These are phyloP conservation scores for Butorides virescens DNA, from an alignment of 2,113 vertebrate genomes.

Conservation along the genomic window DNA sequence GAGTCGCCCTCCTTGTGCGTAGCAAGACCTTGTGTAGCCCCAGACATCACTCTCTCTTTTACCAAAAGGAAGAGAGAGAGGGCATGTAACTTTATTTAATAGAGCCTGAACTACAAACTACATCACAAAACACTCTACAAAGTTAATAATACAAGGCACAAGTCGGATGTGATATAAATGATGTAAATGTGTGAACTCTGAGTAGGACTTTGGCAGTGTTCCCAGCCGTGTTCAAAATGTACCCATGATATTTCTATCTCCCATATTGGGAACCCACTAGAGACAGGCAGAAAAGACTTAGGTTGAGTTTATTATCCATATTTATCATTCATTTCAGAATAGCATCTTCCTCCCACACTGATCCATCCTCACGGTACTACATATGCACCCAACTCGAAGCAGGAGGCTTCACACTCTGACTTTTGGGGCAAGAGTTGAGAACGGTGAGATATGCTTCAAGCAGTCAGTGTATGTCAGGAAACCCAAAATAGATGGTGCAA, in stretches of 20 bases:
- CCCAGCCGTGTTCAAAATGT: conserved; percentile 61
- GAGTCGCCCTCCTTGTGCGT: background rate
- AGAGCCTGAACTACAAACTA: conserved; percentile 10
- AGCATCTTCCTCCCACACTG: conserved; percentile 49
- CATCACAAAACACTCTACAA: conserved; percentile 42
- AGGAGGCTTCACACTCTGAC: conserved; percentile 30
- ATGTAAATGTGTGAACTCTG: conserved; percentile 65
- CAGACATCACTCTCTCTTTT: background rate
- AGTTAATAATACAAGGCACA: conserved; percentile 60
- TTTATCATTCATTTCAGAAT: conserved; percentile 62
- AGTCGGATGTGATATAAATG: conserved; percentile 58
- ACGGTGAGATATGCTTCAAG: background rate
- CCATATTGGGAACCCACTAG: conserved; percentile 45
- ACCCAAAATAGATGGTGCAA: conserved; percentile 31
- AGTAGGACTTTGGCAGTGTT: conserved; percentile 59
- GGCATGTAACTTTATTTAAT: conserved; percentile 7
- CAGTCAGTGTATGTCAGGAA: background rate
- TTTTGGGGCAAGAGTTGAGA: conserved; percentile 44
- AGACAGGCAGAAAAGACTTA: conserved; percentile 48
- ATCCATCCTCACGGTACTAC: background rate
- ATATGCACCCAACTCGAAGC: conserved; percentile 8
- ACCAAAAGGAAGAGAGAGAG: background rate
- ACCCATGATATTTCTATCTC: conserved; percentile 64
- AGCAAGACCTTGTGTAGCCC: background rate
- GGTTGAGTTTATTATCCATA: conserved; percentile 54